Conservation (phyloP, 2,113 vertebrate genomes). For the Typhlomys cinereus region DNA sequence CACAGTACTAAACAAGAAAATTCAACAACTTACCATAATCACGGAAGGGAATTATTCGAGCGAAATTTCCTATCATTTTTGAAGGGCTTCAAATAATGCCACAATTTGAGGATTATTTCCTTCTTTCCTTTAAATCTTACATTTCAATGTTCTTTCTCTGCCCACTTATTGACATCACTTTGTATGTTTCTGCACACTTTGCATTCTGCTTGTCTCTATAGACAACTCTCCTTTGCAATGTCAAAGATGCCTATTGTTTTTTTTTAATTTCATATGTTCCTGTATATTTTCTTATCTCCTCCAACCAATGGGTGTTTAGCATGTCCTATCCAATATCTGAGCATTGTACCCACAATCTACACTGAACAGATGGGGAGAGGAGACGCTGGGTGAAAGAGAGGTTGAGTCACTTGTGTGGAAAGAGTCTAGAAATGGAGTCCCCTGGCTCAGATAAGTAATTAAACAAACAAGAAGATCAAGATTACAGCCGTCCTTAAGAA, state of each 20-base stretch:
- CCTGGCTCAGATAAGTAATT: background rate
- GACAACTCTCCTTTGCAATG: background rate
- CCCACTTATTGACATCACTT: conserved; percentile 22
- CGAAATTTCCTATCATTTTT: conserved; percentile 9
- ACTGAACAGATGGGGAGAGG: background rate
- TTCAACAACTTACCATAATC: conserved; percentile 20
- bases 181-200: background rate
- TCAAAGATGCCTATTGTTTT: background rate
- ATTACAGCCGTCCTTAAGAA: background rate
- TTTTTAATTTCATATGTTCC: background rate
- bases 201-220: background rate
- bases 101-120: background rate
- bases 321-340: no score
- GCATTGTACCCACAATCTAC: no score
- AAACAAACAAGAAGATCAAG: background rate
- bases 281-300: background rate
- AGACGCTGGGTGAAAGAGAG: background rate
- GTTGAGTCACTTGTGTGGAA: background rate
- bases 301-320: background rate
- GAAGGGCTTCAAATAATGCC: conserved; percentile 15
- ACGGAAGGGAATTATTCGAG: conserved; percentile 1
- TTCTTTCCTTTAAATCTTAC: conserved; percentile 30
- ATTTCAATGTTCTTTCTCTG: background rate
- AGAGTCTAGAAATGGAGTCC: background rate
- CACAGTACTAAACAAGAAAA: background rate